Conservation (phyloP, 23 tunicate species). For the Trididemnum clinides region DNA sequence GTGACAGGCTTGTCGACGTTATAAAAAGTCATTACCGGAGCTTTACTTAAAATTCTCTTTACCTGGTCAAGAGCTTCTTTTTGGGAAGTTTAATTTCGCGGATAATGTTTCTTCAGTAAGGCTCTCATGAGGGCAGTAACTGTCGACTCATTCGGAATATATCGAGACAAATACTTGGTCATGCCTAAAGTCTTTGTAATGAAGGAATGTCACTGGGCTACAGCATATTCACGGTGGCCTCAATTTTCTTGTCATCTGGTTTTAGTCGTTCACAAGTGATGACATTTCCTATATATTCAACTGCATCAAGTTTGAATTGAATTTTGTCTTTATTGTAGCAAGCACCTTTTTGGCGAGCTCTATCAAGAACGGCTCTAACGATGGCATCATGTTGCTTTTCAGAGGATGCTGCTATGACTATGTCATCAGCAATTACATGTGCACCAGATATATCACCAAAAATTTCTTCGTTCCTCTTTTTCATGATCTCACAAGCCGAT, state of each 20-base stretch:
- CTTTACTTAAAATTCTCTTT: neutral
- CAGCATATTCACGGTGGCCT: slow-evolving; percentile 1
- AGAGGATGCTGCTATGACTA: too few relatives aligned
- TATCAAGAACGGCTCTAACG: too few relatives aligned
- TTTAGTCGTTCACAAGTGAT: neutral
- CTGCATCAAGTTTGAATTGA: neutral
- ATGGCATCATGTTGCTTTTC: too few relatives aligned
- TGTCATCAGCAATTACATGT: slow-evolving; percentile 1
- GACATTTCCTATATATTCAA: neutral
- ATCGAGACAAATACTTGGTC: slow-evolving; percentile 13
- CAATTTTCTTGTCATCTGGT: neutral
- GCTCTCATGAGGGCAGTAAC: slow-evolving; percentile 22
- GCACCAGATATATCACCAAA: neutral
- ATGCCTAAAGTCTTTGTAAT: neutral
- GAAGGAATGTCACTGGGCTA: neutral
- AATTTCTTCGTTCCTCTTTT: neutral
- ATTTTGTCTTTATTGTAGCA: slow-evolving; percentile 1
- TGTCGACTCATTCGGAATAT: slow-evolving; percentile 29
- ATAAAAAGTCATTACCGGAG: neutral
- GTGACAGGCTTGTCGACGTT: slow-evolving; percentile 20
- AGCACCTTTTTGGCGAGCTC: neutral
- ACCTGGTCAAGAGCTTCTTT: neutral
- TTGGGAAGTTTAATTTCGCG: slow-evolving; percentile 15
- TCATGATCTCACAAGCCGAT: neutral
- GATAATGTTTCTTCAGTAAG: slow-evolving; percentile 1